Percentiles rank a stretch among this genome's conserved stretches.
phyloP scores from a whole-genome alignment of 1,140 invertebrate genomes.

The Drosophila kohkoa region DNA sequence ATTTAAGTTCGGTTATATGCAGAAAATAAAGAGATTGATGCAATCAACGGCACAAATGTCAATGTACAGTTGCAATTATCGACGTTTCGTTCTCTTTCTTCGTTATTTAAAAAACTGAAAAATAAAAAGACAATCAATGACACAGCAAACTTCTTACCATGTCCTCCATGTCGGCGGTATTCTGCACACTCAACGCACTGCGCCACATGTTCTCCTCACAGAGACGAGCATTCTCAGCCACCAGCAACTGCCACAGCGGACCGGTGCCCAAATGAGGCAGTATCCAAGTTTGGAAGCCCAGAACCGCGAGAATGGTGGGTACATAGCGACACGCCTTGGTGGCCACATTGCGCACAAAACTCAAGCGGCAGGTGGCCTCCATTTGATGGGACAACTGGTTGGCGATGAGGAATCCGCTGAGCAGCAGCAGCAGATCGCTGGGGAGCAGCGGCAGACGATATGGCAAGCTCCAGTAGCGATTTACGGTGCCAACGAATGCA shows the following conservation, averaged over 20 bases:
- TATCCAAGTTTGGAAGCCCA: constrained; percentile 90
- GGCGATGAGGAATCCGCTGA: constrained; percentile 88
- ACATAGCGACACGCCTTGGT: constrained; percentile 87
- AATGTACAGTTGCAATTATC: no score
- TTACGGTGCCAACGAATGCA: constrained; percentile 87
- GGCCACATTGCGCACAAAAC: constrained; percentile 87
- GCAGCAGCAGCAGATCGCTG: constrained; percentile 88
- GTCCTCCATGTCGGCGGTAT: constrained; percentile 89
- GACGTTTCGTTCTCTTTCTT: no score
- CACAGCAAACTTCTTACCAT: constrained; percentile 86
- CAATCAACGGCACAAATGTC: no score
- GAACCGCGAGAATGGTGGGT: constrained; percentile 88
- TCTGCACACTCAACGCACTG: constrained; percentile 90
- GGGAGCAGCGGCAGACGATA: constrained; percentile 88
- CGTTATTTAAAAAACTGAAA: no score
- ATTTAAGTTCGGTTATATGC: no score
- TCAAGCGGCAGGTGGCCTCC: constrained; percentile 85
- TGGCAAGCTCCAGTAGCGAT: constrained; percentile 86
- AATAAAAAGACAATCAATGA: neutral
- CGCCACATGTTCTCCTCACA: constrained; percentile 90
- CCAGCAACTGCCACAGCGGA: constrained; percentile 88
- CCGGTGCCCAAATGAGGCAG: constrained; percentile 89
- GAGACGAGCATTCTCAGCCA: constrained; percentile 87
- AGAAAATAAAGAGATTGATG: no score
- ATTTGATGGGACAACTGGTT: constrained; percentile 87